Base-by-base conservation (phyloP, 2,888 invertebrate species). In the Cheilosia scutellata region DNA sequence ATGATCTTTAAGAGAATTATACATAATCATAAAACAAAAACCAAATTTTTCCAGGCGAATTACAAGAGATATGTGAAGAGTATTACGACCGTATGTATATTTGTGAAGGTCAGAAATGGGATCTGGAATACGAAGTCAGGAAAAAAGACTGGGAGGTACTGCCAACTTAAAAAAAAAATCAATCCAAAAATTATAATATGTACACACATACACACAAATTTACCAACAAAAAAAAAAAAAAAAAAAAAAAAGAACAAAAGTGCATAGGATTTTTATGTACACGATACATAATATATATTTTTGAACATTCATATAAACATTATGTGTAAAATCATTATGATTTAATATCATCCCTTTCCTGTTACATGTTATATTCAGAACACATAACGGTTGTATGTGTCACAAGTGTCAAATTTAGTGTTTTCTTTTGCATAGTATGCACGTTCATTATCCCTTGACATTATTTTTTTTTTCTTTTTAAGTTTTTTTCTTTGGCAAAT, bases 41-140 rank as follows among this genome's bases (percentile, higher is more conserved):
- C 87, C 87, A 83, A 87, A 87, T 88, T 88, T 87, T 89, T 92
- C 88, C 92, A 93, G 93, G 91, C 91, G 92, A 95, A 94, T 96
- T 98, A 95, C 96, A 96, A 95, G 95, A 95, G 95, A 96, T 98
- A 95, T 95, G 97, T 95, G 96, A 97, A 96, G 96, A 97, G 95
- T 97, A 98, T 96, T 96, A 97, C 96, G 96, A 97, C 94, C 97
- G 98, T 95, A 96, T 98, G 96, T 96, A 96, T 95, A 95, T 96
- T 95, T 97, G 98, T 95, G 99, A 99, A 96, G 97, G 97, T 95
- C 98, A 98, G 95, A 99, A 99, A 95, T 99, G 98, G 96, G 99
- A 99, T 96, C 98, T 99, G 97, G 99, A 99, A 96, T 96, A 97
- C 95, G 98, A 98, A 96, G 98, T 99, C 95, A 96, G 98, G 95